Conservation (phyloP, 2,113 vertebrate species). For the Plecotus auritus region DNA sequence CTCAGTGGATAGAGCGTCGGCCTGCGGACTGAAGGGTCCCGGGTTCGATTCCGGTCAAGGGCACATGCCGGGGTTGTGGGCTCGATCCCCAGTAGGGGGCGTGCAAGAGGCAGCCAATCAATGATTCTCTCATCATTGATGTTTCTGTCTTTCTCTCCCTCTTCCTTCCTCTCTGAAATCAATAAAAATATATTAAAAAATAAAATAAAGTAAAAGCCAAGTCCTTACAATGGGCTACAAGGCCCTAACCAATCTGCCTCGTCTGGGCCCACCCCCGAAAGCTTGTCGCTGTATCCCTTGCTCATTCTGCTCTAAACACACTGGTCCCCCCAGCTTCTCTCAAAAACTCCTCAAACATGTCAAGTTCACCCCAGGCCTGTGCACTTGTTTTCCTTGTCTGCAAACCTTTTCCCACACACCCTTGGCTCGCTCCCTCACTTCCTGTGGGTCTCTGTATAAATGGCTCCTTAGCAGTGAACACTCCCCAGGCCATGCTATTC, state of each 20-base stretch:
- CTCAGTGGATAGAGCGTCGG: no score
- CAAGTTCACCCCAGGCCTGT: background rate
- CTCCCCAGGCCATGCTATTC: background rate
- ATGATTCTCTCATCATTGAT: no score
- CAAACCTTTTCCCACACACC: background rate
- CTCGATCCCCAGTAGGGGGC: no score
- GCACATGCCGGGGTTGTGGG: no score
- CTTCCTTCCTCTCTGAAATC: no score
- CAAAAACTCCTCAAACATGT: background rate
- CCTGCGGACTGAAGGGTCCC: no score
- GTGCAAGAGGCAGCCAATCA: no score
- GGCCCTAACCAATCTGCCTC: background rate
- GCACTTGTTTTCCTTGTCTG: background rate
- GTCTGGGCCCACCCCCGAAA: rapidly evolving
- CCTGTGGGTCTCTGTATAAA: background rate
- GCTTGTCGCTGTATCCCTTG: background rate
- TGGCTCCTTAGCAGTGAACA: background rate
- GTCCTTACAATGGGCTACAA: background rate
- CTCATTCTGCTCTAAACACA: background rate
- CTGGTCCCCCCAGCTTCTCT: background rate
- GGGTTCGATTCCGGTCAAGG: no score
- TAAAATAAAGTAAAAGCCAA: background rate
- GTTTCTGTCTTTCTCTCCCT: no score
- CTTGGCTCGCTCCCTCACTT: background rate
- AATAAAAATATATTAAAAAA: no score